phyloP scores from a whole-genome alignment of 1,140 invertebrate genomes.

The Teleopsis dalmanni region DNA sequence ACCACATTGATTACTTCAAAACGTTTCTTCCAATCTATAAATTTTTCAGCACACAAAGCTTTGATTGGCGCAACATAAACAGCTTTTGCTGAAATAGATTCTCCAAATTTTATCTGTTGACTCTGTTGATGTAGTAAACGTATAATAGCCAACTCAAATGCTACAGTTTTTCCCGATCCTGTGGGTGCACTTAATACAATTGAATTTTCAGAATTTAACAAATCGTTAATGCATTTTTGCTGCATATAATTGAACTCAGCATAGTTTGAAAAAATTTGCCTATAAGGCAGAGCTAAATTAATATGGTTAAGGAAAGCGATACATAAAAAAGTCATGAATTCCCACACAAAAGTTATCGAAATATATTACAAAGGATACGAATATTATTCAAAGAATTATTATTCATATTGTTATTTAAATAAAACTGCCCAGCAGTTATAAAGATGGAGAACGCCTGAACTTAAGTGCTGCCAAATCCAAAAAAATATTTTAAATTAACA shows the following conservation, averaged over 20 bases:
- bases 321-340: not conserved
- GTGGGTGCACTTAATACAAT: slow-evolving; percentile 71
- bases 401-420: no score
- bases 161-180: slow-evolving; percentile 73
- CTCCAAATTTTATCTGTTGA: slow-evolving; percentile 17
- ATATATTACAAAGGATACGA: slow-evolving; percentile 7
- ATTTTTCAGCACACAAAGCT: slow-evolving; percentile 65
- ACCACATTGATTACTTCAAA: slow-evolving; percentile 56
- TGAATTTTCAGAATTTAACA: slow-evolving; percentile 58
- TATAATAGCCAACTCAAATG: slow-evolving; percentile 72
- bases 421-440: no score
- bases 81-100: slow-evolving; percentile 50
- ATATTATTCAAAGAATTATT: not conserved
- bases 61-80: slow-evolving; percentile 76
- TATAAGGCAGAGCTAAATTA: slow-evolving; percentile 35
- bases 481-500: no score
- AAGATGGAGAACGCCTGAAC: no score
- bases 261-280: slow-evolving; percentile 53
- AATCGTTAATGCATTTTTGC: slow-evolving; percentile 60
- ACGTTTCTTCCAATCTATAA: slow-evolving; percentile 63
- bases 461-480: no score
- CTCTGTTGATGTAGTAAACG: slow-evolving; percentile 48
- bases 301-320: not conserved
- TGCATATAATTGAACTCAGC: slow-evolving; percentile 66
- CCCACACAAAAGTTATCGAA: no score